These are phyloP conservation scores for Cosmia pyralina DNA, from an alignment of 2,888 invertebrate genomes.

Conservation along the genomic window DNA sequence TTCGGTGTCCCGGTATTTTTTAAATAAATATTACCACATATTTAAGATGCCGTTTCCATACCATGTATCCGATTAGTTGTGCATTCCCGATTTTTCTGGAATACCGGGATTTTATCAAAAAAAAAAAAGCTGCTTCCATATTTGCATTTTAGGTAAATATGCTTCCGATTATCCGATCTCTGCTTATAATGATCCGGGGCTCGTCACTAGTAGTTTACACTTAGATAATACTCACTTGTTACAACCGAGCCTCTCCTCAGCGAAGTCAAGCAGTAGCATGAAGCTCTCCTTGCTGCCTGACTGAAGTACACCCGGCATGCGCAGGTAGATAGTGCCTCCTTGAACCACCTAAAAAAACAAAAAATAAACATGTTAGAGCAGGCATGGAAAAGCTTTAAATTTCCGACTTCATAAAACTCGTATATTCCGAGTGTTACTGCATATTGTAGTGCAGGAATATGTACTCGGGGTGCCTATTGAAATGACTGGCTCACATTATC, in stretches of 20 bases:
- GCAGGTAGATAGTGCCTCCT: constrained; percentile 95
- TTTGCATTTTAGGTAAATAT: too few relatives aligned
- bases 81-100: too few relatives aligned
- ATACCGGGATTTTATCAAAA: too few relatives aligned
- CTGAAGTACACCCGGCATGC: constrained; percentile 95
- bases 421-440: constrained; percentile 75
- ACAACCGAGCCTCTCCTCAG: constrained; percentile 97
- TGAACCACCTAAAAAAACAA: constrained; percentile 89
- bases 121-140: too few relatives aligned
- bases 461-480: constrained; percentile 78
- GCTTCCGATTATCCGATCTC: too few relatives aligned
- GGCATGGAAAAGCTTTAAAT: constrained; percentile 25
- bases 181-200: too few relatives aligned
- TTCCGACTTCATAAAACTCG: constrained; percentile 59
- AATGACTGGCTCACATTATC: background rate
- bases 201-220: too few relatives aligned
- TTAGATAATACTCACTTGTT: constrained; percentile 80
- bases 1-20: too few relatives aligned
- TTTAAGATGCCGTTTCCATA: too few relatives aligned
- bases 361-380: background rate
- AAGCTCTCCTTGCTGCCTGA: constrained; percentile 99
- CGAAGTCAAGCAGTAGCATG: constrained; percentile 97
- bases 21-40: too few relatives aligned
- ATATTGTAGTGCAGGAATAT: constrained; percentile 89
- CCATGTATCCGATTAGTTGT: too few relatives aligned